phyloP scores from a whole-genome alignment of 2,888 invertebrate species.

The Steinernema carpocapsae region DNA sequence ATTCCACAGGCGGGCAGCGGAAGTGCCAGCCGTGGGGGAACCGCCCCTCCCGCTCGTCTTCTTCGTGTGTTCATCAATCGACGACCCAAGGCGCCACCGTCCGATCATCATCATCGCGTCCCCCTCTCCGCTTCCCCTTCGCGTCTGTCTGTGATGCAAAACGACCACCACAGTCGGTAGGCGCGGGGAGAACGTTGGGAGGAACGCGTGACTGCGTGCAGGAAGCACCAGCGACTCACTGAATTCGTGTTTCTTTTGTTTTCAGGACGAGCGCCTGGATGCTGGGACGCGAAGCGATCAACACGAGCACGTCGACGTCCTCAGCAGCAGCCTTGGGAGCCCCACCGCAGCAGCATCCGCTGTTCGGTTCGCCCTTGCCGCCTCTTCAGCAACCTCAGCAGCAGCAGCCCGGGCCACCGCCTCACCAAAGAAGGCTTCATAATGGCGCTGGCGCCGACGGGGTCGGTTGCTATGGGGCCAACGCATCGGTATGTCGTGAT shows the following conservation, averaged over 20 bases:
- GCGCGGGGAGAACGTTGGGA: too few species aligned
- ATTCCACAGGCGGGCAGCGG: conserved; percentile 30
- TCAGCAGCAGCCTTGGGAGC: too few species aligned
- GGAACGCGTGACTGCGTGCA: conserved; percentile 5
- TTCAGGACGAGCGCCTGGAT: conserved; percentile 23
- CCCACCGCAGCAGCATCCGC: neutral
- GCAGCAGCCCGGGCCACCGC: neutral
- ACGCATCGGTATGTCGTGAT: neutral
- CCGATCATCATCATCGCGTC: neutral
- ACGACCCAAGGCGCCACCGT: neutral
- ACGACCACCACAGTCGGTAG: too few species aligned
- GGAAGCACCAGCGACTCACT: neutral
- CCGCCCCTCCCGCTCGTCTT: conserved; percentile 12
- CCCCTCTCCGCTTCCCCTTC: neutral
- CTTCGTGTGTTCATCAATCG: neutral
- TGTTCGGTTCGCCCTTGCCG: neutral
- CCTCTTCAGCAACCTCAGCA: neutral
- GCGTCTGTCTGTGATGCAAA: neutral
- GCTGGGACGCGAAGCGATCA: conserved; percentile 14
- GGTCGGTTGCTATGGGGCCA: conserved; percentile 4
- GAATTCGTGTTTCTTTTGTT: neutral
- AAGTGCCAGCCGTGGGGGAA: conserved; percentile 9
- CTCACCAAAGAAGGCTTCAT: conserved; percentile 8
- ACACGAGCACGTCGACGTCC: conserved; percentile 21
- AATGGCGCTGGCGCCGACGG: neutral